Evolutionary conservation across 1,140 invertebrate species (phyloP), one percentile per base, ranked within the genome.

Genomic region (Panonychus citri): DNA sequence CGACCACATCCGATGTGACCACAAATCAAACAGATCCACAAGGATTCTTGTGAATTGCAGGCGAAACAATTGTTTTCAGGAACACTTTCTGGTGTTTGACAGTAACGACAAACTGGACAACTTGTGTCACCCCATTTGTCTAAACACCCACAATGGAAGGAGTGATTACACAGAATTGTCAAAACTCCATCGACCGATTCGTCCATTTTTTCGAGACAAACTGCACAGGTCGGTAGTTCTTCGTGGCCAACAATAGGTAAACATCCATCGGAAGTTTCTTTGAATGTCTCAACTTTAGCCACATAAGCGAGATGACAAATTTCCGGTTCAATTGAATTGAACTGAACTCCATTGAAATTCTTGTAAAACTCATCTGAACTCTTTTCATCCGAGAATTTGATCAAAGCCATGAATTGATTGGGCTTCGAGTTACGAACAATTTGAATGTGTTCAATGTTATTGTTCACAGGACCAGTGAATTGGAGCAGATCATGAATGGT

Each of bases 1-100:
- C 86, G 73, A 17, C 90, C 89, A 73, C 95, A 99, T 39, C 94
- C 95, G 48, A 98, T 81, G 71, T 97, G 84, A 15, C 94, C 95
- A 71, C 95, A 99, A 60, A 98, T 93, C 19, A 99, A 71, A 70
- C 95, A 99, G 61, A 98, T 96, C 95, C 95, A 99, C 1, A 98
- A 71, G 17, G 59, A 53, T 39, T 61, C 60, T 39, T 52, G 12
- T n/a, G 68, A 78, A 54, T 69, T 78, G 72, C 90, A 94, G 66
- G 83, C 78, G 69, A 78, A 80, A 68, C 88, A 95, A 53, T 75
- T 72, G 63, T 86, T 88, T 61, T 84, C 82, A 25, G 78, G 82
- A 24, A 80, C 71, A 1, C 82, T 76, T 71, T 95, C 89, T 5
- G 93, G 93, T 10, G 89, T 95, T 73, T 94, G 89, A 59, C 84